Conservation (phyloP, 2,888 invertebrate species). For the Drosophila paranaensis region DNA sequence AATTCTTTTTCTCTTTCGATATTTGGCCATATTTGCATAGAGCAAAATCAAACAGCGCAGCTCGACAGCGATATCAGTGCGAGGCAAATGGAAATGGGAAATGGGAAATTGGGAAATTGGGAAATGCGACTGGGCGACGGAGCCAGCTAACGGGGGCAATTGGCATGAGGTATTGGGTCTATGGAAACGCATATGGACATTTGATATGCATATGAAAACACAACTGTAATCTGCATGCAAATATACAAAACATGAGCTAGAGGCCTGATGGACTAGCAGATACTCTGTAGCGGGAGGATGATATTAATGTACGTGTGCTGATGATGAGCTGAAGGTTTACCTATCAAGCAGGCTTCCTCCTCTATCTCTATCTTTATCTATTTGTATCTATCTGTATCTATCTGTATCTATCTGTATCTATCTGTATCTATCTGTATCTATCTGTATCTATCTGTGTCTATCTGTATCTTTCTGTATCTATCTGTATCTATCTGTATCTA, state of each 20-base stretch:
- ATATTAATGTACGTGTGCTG: no score
- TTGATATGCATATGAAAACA: constrained; percentile 36
- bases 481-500: no score
- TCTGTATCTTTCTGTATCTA: no score
- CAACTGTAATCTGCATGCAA: constrained; percentile 37
- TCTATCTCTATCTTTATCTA: no score
- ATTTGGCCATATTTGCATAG: constrained; percentile 31
- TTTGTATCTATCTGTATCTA: no score
- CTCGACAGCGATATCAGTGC: constrained; percentile 16
- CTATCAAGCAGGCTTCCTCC: no score
- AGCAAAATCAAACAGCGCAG: constrained; percentile 33
- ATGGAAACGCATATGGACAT: constrained; percentile 20
- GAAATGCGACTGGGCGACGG: not conserved
- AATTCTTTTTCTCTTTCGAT: constrained; percentile 11
- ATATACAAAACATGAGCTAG: constrained; percentile 12
- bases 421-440: no score
- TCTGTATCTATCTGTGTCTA: no score
- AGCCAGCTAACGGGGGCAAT: not conserved
- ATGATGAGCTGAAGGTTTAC: no score
- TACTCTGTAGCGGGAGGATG: not conserved
- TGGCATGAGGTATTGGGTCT: constrained; percentile 2
- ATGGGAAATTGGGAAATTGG: not conserved
- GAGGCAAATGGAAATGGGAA: constrained; percentile 3
- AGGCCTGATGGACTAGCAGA: not conserved
- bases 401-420: no score